Conservation (phyloP, 2,113 vertebrate genomes). For the Pan troglodytes region NHGRI_mPanTro3-v2.1_pri NC_072398.2:156928001-156928500, state of each 20-base stretch:
- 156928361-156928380: conserved; percentile 21
- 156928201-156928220: conserved; percentile 20
- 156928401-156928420: background rate
- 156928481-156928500: too few relatives aligned
- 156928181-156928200: background rate
- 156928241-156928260: conserved; percentile 14
- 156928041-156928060: background rate
- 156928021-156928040: background rate
- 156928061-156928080: background rate
- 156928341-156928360: conserved; percentile 23
- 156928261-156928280: conserved; percentile 46
- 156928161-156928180: background rate
- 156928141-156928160: background rate
- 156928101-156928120: background rate
- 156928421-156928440: background rate
- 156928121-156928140: background rate
- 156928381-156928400: background rate
- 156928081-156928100: background rate
- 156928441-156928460: background rate
- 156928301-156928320: conserved; percentile 30
- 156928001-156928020: background rate
- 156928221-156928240: background rate
- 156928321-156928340: conserved; percentile 32
- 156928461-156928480: background rate
- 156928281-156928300: conserved; percentile 12